phyloP scores from a whole-genome alignment of 2,888 invertebrate species.

The Meta bourneti region DNA sequence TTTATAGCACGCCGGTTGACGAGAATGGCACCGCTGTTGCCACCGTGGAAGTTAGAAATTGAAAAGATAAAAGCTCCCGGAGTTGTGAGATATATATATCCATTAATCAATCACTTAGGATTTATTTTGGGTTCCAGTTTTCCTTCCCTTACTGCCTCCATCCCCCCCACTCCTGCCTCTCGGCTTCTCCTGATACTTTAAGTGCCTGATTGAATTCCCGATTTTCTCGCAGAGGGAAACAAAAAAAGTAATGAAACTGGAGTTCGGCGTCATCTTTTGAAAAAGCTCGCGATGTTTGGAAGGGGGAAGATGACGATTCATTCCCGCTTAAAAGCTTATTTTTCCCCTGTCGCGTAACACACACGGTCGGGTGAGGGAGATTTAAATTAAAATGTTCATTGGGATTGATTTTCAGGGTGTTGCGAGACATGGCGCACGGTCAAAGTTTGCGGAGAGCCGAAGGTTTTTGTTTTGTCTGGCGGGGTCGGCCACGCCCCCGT shows the following conservation, averaged over 20 bases:
- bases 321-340: slow-evolving; percentile 61
- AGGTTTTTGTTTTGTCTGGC: slow-evolving; percentile 51
- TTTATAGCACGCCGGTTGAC: slow-evolving; percentile 43
- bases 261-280: slow-evolving; percentile 59
- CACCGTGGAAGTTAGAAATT: slow-evolving; percentile 43
- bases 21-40: slow-evolving; percentile 50
- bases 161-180: no score
- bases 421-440: slow-evolving; percentile 26
- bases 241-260: slow-evolving; percentile 1
- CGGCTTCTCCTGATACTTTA: slow-evolving; percentile 52
- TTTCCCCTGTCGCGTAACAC: not conserved
- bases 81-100: slow-evolving; percentile 67
- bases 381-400: slow-evolving; percentile 71
- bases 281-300: slow-evolving; percentile 61
- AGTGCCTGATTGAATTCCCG: slow-evolving; percentile 65
- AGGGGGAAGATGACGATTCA: slow-evolving; percentile 3
- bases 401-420: slow-evolving; percentile 52
- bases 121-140: slow-evolving; percentile 53
- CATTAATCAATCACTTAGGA: slow-evolving; percentile 74
- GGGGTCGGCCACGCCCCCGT: slow-evolving; percentile 13
- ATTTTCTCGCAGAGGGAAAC: slow-evolving; percentile 1
- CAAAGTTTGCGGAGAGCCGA: slow-evolving; percentile 39
- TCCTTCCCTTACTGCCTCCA: not conserved
- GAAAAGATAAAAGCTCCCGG: slow-evolving; percentile 64
- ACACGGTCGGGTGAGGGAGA: slow-evolving; percentile 37